A percentile compares a stretch with the other conserved stretches of the same genome.
Conservation (phyloP, 2,113 vertebrate species). For the Esox niger region DNA sequence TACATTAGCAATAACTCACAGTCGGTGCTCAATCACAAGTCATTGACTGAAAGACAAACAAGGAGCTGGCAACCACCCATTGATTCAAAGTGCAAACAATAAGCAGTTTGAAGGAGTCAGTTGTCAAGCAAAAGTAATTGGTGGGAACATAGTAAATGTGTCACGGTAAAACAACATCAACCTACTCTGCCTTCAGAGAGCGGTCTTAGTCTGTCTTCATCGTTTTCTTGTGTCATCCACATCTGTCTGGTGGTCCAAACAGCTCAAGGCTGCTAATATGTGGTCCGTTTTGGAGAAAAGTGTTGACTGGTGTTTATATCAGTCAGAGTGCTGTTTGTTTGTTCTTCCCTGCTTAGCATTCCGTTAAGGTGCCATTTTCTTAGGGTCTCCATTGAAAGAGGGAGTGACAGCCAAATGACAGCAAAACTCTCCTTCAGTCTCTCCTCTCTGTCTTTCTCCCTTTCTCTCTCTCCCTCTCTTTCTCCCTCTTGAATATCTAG, state of each 20-base stretch:
- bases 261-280: conserved; percentile 14
- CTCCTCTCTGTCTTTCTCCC: conserved; percentile 10
- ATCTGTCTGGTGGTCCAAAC: background rate
- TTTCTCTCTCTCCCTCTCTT: background rate
- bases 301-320: conserved; percentile 27
- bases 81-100: background rate
- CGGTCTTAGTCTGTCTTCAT: background rate
- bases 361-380: conserved; percentile 29
- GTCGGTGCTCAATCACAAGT: background rate
- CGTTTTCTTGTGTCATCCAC: background rate
- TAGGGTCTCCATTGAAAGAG: conserved; percentile 19
- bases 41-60: background rate
- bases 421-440: conserved; percentile 7
- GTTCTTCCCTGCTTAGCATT: conserved; percentile 40
- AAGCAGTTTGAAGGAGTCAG: background rate
- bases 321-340: conserved; percentile 17
- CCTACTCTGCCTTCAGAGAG: too few species aligned
- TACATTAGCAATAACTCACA: background rate
- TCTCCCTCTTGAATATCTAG: conserved; percentile 51
- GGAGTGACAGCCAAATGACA: conserved; percentile 14
- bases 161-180: conserved; percentile 4
- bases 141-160: background rate
- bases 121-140: background rate
- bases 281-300: conserved; percentile 16
- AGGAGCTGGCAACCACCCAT: background rate